Evolutionary conservation across 2,797 vertebrate species (phyloP), one percentile per base, ranked within the genome.

Genomic region (Microchirus variegatus): DNA sequence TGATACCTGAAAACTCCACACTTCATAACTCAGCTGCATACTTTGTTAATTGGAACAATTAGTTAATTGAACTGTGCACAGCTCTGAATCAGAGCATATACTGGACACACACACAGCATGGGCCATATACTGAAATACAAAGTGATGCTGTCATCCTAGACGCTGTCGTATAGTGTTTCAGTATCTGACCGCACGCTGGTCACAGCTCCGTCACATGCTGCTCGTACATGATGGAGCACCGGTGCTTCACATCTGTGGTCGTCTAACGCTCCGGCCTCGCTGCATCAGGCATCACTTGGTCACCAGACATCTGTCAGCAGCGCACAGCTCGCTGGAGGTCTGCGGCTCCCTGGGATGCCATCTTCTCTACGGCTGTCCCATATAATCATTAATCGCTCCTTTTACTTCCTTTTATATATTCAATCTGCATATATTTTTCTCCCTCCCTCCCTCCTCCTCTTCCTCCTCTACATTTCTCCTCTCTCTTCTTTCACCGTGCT

Each of bases 281-380:
- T 63, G 62, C 60, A 66, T 68, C 65, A 68, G 54, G 17, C 78
- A 11, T 10, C 64, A 73, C 68, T 63, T 31, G 76, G 80, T 77
- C 85, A 82, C 75, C 78, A 78, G 67, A 83, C 73, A 78, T 86
- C 84, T 82, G 83, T 88, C 87, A 87, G 61, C 67, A 56, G 73
- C 70, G 41, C 45, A 48, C 79, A 70, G 63, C 87, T 84, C 83
- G 72, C 63, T 65, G 78, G 84, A 88, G 84, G 84, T 89, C 85
- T 67, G 67, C 9, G 71, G 75, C 80, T 85, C 56, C 67, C 66
- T 15, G 9, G 63, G 78, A 84, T 81, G 67, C 70, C 70, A 74
- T 86, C 83, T 57, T 67, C 71, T 72, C 65, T 74, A 55, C 78
- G 54, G 45, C 73, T 82, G 81, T 85, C 84, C 82, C 78, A 75